Conservation (phyloP, 2,797 vertebrate species). For the Oophaga sylvatica region DNA sequence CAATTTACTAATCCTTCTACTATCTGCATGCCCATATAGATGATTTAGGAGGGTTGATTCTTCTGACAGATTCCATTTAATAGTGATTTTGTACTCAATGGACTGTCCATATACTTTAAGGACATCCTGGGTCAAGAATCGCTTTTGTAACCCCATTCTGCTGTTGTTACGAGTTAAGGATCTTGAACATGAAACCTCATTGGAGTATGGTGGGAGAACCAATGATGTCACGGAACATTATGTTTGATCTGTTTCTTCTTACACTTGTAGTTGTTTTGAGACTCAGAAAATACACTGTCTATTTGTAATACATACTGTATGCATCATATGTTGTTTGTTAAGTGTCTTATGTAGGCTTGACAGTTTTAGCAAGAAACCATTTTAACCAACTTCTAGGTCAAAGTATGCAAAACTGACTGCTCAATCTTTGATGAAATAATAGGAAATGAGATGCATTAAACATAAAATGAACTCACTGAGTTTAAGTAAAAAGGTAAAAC, state of each 20-base stretch:
- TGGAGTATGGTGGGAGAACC: background rate
- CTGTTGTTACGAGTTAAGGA: background rate
- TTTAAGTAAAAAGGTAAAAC: background rate
- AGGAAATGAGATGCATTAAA: background rate
- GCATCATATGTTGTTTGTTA: background rate
- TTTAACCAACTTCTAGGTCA: background rate
- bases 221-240: background rate
- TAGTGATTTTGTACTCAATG: background rate
- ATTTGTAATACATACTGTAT: background rate
- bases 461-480: background rate
- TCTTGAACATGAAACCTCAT: background rate
- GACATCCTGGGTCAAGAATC: background rate
- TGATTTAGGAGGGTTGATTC: too few relatives aligned
- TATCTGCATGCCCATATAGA: too few relatives aligned
- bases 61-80: too few relatives aligned
- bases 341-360: conserved; percentile 46
- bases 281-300: background rate
- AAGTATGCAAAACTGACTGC: conserved; percentile 16
- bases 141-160: background rate
- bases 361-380: conserved; percentile 56
- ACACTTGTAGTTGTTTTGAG: background rate
- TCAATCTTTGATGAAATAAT: conserved; percentile 14
- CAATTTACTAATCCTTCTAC: too few relatives aligned
- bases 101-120: background rate
- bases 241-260: background rate